Conservation (phyloP, 1,140 invertebrate genomes). For the Homalodisca vitripennis region DNA sequence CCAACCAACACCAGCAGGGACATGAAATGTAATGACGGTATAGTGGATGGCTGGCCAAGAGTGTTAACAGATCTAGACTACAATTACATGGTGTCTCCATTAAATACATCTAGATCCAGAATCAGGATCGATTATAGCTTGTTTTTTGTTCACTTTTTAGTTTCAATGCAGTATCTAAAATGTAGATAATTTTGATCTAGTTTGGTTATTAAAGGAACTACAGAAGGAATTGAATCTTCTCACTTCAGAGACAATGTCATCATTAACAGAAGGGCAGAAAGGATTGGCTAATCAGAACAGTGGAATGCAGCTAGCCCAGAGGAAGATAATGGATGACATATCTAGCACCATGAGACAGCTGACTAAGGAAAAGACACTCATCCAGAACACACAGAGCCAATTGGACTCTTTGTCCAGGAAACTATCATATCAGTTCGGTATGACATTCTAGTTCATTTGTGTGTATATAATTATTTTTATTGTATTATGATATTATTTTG, state of each 20-base stretch:
- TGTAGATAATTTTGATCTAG: background rate
- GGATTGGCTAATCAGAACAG: background rate
- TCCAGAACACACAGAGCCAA: conserved; percentile 1
- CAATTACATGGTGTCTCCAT: too few species aligned
- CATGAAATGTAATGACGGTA: too few species aligned
- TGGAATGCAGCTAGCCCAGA: background rate
- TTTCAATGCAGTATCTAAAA: too few species aligned
- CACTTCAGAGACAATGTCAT: background rate
- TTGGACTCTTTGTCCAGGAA: background rate
- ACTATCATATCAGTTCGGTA: conserved; percentile 2
- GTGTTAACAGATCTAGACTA: too few species aligned
- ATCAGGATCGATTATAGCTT: too few species aligned
- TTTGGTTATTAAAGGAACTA: background rate
- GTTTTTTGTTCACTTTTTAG: too few species aligned
- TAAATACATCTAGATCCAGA: too few species aligned
- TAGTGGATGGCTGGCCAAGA: too few species aligned
- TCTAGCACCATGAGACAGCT: conserved; percentile 2
- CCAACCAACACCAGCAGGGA: too few species aligned
- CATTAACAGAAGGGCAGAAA: background rate
- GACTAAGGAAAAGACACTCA: conserved; percentile 12
- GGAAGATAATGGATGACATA: background rate
- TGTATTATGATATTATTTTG: background rate
- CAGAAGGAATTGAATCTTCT: conserved; percentile 1
- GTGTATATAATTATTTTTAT: background rate
- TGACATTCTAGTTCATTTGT: background rate